Conservation (phyloP, 2,797 vertebrate genomes). For the Aerospiza tachiro region DNA sequence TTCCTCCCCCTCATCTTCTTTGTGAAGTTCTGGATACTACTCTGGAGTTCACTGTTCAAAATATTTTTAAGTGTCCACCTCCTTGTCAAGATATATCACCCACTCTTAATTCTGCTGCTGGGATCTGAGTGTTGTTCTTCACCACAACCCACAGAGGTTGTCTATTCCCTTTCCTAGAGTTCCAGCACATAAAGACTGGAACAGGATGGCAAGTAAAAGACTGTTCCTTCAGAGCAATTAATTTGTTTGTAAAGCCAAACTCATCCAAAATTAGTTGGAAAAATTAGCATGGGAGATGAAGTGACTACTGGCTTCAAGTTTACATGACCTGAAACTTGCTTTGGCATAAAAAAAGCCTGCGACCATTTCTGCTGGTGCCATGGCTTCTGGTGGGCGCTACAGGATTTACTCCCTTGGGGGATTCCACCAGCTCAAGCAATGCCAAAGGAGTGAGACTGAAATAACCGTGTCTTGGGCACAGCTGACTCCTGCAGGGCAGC, state of each 20-base stretch:
- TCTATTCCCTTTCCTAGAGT: neutral
- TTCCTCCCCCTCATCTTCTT: neutral
- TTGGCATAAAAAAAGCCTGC: constrained; percentile 8
- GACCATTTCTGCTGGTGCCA: constrained; percentile 3
- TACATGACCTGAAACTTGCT: neutral
- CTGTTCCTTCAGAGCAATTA: neutral
- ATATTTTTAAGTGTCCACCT: neutral
- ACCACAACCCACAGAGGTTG: neutral
- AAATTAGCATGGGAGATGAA: neutral
- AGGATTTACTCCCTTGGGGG: neutral
- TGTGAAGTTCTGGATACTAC: neutral
- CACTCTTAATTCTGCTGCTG: neutral
- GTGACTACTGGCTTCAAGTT: neutral
- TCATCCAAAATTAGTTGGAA: neutral
- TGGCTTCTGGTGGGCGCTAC: neutral
- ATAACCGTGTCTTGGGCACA: neutral
- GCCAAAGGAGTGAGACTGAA: neutral
- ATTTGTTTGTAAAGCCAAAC: neutral
- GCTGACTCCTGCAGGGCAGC: neutral
- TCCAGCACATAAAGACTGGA: neutral
- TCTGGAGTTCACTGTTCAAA: neutral
- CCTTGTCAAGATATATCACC: neutral
- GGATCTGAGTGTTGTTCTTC: neutral
- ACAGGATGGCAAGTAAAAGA: neutral
- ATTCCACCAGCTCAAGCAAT: neutral